A percentile compares a stretch with the other conserved stretches of the same genome.
Evolutionary conservation across 2,797 vertebrate species (phyloP).

Genomic region (Eurystomus glaucurus): DNA sequence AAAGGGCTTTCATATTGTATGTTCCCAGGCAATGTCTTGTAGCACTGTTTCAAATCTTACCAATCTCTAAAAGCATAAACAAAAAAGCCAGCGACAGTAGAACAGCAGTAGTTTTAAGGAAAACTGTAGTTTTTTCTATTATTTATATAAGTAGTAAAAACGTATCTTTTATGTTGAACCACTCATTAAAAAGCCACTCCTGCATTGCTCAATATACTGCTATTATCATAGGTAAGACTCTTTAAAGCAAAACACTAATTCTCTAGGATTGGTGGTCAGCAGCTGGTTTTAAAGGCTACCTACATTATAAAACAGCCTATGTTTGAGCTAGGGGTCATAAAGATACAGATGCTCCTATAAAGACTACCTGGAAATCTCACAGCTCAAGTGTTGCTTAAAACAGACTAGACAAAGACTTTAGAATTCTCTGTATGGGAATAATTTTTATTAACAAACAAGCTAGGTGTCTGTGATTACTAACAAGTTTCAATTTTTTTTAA

Average conservation of each 20-base stretch:
- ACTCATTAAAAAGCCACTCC: not conserved
- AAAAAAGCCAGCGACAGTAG: not conserved
- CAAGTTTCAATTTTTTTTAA: constrained; percentile 44
- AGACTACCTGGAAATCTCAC: not conserved
- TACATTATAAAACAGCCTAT: not conserved
- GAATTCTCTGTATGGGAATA: constrained; percentile 34
- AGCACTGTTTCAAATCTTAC: not conserved
- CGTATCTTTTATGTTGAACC: not conserved
- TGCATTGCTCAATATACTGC: not conserved
- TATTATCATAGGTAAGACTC: not conserved
- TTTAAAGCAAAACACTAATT: not conserved
- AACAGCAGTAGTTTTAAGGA: not conserved
- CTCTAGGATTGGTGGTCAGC: not conserved
- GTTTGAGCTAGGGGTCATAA: not conserved
- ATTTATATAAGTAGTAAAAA: not conserved
- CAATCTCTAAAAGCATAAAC: not conserved
- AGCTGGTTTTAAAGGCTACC: not conserved
- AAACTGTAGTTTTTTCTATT: not conserved
- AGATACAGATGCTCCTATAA: not conserved
- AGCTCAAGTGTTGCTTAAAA: constrained; percentile 46
- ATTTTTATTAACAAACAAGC: not conserved
- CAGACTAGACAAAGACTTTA: constrained; percentile 14
- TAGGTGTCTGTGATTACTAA: constrained; percentile 15
- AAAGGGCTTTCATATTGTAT: not conserved
- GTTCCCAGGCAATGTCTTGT: not conserved